phyloP scores from a whole-genome alignment of 2,113 vertebrate genomes.

The Raja brachyura region DNA sequence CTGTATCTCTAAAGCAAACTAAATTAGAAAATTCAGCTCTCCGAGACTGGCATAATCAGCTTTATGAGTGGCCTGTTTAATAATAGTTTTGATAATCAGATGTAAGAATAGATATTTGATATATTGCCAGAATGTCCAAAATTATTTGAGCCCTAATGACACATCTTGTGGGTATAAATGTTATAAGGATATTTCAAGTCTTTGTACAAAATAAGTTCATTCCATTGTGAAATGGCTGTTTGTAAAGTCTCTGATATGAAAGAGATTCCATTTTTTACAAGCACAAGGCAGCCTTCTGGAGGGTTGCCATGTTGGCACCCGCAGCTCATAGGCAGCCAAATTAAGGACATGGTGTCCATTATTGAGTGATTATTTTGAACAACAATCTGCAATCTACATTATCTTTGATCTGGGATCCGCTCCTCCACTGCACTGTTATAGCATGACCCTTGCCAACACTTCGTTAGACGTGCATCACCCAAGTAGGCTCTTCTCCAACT shows the following conservation, averaged over 20 bases:
- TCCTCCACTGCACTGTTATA: neutral
- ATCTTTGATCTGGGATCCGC: neutral
- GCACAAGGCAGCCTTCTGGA: neutral
- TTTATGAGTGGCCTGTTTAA: too few species aligned
- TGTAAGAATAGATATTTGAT: too few species aligned
- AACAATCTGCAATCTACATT: neutral
- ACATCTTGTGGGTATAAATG: too few species aligned
- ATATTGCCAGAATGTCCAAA: too few species aligned
- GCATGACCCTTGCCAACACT: neutral
- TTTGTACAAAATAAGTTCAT: neutral
- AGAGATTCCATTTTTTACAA: neutral
- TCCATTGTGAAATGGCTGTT: neutral
- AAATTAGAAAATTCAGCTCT: too few species aligned
- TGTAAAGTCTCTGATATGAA: neutral
- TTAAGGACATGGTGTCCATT: neutral
- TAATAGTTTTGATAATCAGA: too few species aligned
- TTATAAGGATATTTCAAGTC: too few species aligned
- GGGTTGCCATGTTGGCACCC: neutral
- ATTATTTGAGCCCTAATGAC: too few species aligned
- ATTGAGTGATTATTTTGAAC: slow-evolving; percentile 4
- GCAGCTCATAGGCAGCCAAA: neutral
- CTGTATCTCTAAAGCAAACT: too few species aligned
- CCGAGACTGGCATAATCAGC: too few species aligned
- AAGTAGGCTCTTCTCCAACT: neutral
- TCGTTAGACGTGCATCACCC: neutral